These are phyloP conservation scores for Perognathus longimembris DNA, from an alignment of 2,113 vertebrate species.

Conservation along the genomic window DNA sequence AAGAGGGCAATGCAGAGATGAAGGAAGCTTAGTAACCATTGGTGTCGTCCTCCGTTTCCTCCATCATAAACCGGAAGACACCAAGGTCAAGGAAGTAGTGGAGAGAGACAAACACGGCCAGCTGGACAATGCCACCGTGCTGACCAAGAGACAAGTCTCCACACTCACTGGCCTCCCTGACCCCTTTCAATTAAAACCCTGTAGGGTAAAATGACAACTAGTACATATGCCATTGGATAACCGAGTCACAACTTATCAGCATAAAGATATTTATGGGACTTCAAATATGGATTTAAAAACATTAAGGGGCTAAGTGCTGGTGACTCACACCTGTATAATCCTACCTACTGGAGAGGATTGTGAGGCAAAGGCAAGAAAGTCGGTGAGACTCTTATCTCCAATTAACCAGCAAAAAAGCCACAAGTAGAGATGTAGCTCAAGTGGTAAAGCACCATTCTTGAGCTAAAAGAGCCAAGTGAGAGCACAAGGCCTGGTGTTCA, in stretches of 20 bases:
- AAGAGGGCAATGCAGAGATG: background rate
- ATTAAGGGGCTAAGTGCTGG: background rate
- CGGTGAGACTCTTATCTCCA: too few species aligned
- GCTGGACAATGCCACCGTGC: background rate
- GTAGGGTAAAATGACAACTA: background rate
- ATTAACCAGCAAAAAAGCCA: too few species aligned
- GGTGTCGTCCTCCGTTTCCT: background rate
- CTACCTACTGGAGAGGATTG: too few species aligned
- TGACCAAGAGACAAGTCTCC: background rate
- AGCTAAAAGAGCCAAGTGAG: too few species aligned
- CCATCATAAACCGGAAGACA: conserved; percentile 27
- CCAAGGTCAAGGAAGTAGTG: background rate
- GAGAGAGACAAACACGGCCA: background rate
- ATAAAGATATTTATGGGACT: conserved; percentile 4
- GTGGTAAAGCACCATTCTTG: too few species aligned
- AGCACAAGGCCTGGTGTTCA: too few species aligned
- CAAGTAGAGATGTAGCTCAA: too few species aligned
- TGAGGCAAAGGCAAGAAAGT: too few species aligned
- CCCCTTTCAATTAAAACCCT: background rate
- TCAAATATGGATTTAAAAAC: conserved; percentile 5
- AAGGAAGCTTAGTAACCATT: background rate
- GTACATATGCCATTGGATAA: background rate
- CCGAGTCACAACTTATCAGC: background rate
- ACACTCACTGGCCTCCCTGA: background rate
- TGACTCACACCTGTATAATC: too few species aligned